Conservation (phyloP, 2,888 invertebrate genomes). For the Yponomeuta evonymella region DNA sequence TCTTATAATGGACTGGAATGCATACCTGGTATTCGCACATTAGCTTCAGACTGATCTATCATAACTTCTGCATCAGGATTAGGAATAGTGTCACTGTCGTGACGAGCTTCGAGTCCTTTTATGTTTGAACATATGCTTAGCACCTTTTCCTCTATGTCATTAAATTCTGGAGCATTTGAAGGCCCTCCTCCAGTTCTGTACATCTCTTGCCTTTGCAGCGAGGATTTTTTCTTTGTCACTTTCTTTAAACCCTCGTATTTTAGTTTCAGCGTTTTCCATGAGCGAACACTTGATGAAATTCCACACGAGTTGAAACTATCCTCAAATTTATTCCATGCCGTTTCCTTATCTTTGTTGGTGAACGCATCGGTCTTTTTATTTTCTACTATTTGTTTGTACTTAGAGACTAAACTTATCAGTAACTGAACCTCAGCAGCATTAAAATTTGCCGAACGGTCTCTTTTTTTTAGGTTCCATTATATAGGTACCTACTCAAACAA, state of each 20-base stretch:
- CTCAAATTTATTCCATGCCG: slow-evolving; percentile 17
- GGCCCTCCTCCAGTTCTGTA: not conserved
- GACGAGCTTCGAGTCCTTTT: slow-evolving; percentile 17
- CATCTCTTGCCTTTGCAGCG: not conserved
- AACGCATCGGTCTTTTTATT: slow-evolving; percentile 15
- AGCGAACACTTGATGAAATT: slow-evolving; percentile 7
- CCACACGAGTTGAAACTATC: slow-evolving; percentile 16
- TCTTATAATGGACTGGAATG: not conserved
- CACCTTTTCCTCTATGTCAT: slow-evolving; percentile 4
- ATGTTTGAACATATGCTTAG: slow-evolving; percentile 19
- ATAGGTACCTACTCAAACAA: too few species aligned
- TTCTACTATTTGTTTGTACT: slow-evolving; percentile 9
- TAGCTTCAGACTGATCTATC: not conserved
- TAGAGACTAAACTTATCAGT: slow-evolving; percentile 6
- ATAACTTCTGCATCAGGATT: too few species aligned
- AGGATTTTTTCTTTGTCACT: not conserved
- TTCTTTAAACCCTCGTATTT: slow-evolving; percentile 16
- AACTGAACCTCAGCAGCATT: not conserved
- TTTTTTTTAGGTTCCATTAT: too few species aligned
- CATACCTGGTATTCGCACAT: not conserved
- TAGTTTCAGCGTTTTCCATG: slow-evolving; percentile 15
- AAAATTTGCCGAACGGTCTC: too few species aligned
- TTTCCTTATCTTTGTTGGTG: slow-evolving; percentile 17
- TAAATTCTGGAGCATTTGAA: not conserved
- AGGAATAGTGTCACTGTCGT: slow-evolving; percentile 1